phyloP scores from a whole-genome alignment of 2,797 vertebrate genomes.

The Cyprinella venusta region DNA sequence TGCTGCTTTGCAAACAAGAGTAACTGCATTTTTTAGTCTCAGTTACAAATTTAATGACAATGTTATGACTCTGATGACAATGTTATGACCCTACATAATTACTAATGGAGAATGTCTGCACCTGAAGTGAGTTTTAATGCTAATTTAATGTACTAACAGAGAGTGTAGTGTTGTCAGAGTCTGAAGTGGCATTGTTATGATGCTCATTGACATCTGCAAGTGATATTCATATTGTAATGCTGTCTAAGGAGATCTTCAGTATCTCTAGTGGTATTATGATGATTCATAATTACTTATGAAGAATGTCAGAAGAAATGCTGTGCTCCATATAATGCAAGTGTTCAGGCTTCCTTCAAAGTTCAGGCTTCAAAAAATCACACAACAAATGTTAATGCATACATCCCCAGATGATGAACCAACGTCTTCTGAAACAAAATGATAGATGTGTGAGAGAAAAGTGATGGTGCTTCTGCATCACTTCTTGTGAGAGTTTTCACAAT shows the following conservation, averaged over 20 bases:
- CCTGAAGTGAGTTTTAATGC: background rate
- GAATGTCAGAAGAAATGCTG: too few species aligned
- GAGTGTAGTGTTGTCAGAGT: background rate
- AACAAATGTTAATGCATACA: too few species aligned
- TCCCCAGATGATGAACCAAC: too few species aligned
- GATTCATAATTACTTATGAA: background rate
- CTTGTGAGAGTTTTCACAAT: too few species aligned
- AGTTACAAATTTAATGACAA: background rate
- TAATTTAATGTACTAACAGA: background rate
- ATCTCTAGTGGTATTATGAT: background rate
- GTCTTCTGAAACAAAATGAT: too few species aligned
- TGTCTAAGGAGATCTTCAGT: background rate
- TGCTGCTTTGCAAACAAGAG: background rate
- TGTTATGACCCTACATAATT: too few species aligned
- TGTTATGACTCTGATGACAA: background rate
- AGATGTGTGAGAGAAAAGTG: too few species aligned
- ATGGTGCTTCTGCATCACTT: too few species aligned
- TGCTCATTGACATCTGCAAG: background rate
- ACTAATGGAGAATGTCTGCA: background rate
- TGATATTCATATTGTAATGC: background rate
- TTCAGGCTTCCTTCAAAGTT: too few species aligned
- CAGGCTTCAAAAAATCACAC: too few species aligned
- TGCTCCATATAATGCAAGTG: too few species aligned
- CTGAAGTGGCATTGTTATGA: background rate
- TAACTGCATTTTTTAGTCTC: too few species aligned